These are phyloP conservation scores for Amphipyra berbera DNA, from an alignment of 2,888 invertebrate genomes.

Conservation along the genomic window DNA sequence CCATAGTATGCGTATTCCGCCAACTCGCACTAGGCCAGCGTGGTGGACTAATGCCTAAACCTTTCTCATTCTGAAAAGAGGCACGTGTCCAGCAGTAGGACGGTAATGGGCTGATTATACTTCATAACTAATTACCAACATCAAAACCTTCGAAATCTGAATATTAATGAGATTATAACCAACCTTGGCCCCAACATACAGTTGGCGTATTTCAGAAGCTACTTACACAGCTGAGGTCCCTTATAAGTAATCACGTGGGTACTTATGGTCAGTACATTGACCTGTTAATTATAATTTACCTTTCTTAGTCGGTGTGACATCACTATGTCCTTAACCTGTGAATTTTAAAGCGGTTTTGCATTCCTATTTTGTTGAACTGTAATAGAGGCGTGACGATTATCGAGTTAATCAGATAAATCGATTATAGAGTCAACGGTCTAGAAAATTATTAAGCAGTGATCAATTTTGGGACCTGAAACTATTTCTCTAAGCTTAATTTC, in stretches of 20 bases:
- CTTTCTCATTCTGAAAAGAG: too few relatives aligned
- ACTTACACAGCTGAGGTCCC: constrained; percentile 1
- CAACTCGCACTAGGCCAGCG: too few relatives aligned
- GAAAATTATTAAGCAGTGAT: background rate
- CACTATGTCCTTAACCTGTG: constrained; percentile 28
- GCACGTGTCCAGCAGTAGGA: too few relatives aligned
- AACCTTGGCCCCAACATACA: constrained; percentile 4
- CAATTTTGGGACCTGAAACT: background rate
- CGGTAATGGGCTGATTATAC: too few relatives aligned
- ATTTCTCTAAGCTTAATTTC: background rate
- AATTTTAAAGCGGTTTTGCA: constrained; percentile 15
- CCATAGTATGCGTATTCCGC: too few relatives aligned
- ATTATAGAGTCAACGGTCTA: constrained; percentile 1
- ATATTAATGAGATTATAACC: background rate
- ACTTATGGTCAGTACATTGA: constrained; percentile 33
- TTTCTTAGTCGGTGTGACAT: constrained; percentile 40
- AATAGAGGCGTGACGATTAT: constrained; percentile 17
- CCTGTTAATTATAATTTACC: constrained; percentile 22
- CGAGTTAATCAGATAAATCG: background rate
- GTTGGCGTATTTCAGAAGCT: constrained; percentile 20
- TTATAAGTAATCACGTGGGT: constrained; percentile 19
- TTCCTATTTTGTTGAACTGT: constrained; percentile 7
- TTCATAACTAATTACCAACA: too few relatives aligned
- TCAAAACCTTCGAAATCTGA: too few relatives aligned
- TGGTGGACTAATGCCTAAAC: too few relatives aligned